These are phyloP conservation scores for Pseudopipra pipra DNA, from an alignment of 2,113 vertebrate genomes.

Conservation along the genomic window DNA sequence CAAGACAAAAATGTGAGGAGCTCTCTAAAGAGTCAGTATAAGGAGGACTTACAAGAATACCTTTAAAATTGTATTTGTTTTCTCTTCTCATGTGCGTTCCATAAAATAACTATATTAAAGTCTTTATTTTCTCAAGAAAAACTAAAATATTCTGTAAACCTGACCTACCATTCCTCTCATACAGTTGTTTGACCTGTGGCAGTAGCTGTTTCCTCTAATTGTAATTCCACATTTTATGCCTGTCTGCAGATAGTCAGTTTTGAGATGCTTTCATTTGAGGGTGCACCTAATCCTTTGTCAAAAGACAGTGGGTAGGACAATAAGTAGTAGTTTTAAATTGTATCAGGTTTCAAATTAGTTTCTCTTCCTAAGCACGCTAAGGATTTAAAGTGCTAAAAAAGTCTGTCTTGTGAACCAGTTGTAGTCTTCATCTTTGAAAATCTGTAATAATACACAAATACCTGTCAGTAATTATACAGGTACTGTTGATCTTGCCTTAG, in stretches of 20 bases:
- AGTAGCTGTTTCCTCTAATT: not conserved
- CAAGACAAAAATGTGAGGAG: not conserved
- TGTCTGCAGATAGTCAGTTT: not conserved
- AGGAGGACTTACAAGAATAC: not conserved
- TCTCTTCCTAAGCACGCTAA: not conserved
- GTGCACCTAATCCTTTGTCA: not conserved
- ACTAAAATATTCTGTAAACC: not conserved
- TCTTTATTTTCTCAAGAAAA: not conserved
- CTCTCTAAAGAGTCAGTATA: not conserved
- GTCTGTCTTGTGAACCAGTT: not conserved
- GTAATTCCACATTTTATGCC: not conserved
- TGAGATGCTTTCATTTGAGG: not conserved
- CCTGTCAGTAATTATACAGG: not conserved
- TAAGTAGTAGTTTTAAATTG: not conserved
- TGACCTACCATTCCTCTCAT: not conserved
- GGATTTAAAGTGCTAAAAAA: not conserved
- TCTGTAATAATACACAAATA: not conserved
- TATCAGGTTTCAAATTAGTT: not conserved
- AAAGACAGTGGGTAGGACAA: not conserved
- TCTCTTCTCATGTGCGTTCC: not conserved
- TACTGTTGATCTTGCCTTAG: not conserved
- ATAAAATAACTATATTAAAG: not conserved
- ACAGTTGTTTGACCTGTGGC: not conserved
- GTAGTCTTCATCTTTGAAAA: not conserved
- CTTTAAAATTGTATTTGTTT: not conserved